Percentiles rank a stretch among this genome's conserved stretches.
These are phyloP conservation scores for Sternarchorhynchus goeldii DNA, from an alignment of 2,797 vertebrate species.

Conservation along the genomic window DNA sequence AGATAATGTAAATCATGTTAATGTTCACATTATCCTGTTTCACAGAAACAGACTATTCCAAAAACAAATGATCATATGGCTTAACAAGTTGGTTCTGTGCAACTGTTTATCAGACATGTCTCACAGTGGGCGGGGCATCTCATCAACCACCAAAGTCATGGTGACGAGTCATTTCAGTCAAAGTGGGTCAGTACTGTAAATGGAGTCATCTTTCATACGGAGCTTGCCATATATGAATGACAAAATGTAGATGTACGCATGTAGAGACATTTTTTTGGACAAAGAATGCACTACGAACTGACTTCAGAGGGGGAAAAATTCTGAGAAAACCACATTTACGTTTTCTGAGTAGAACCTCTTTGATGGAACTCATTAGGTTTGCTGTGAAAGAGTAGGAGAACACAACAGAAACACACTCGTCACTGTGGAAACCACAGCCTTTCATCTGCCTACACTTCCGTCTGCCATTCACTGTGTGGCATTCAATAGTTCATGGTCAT, in stretches of 20 bases:
- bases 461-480: constrained; percentile 42
- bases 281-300: not conserved
- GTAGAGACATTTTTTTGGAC: constrained; percentile 16
- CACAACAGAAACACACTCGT: constrained; percentile 46
- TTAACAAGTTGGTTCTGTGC: not conserved
- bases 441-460: constrained; percentile 64
- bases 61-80: constrained; percentile 25
- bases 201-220: constrained; percentile 17
- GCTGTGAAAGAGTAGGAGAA: constrained; percentile 1
- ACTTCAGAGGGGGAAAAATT: constrained; percentile 27
- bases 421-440: constrained; percentile 55
- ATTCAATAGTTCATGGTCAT: constrained; percentile 24
- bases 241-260: not conserved
- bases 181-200: constrained; percentile 21
- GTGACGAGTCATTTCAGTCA: constrained; percentile 52
- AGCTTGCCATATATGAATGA: not conserved
- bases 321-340: constrained; percentile 44
- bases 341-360: constrained; percentile 26
- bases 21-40: not conserved
- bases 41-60: constrained; percentile 2
- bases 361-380: constrained; percentile 10
- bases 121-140: constrained; percentile 41
- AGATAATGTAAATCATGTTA: no score
- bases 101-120: constrained; percentile 19
- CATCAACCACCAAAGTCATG: constrained; percentile 60